Evolutionary conservation across 2,797 vertebrate genomes (phyloP), one percentile per base, ranked within the genome.

Genomic region (Lerista edwardsae): DNA sequence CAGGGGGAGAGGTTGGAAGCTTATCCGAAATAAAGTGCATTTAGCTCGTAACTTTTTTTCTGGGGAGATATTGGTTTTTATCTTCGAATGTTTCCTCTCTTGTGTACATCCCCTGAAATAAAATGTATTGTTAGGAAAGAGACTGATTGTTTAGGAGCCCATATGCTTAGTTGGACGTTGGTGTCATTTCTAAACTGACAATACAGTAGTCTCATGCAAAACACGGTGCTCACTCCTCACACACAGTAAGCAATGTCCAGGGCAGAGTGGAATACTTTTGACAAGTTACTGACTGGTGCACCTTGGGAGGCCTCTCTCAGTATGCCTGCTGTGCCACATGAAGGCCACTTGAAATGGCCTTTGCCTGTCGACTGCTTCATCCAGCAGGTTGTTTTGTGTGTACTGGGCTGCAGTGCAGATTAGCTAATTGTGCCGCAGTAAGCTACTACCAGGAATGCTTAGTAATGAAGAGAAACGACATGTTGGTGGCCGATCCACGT

Each of bases 11-110:
- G 51, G 79, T 93, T 82, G 6, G 67, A 91, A 91, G 80, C 92
- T 89, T 74, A 89, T 91, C 69, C 86, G 77, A 91, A 88, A 87
- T 90, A 92, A 89, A 68, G 71, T 84, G 36, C 34, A 31, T 82
- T 88, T 93, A 64, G 41, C 75, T 91, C 75, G 5, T 1, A 44
- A 65, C 21, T 0, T 39, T 85, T 93, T 76, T 91, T 12, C 34
- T 83, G 61, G 11, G 5, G 55, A 61, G 29, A 79, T 67, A 79
- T 4, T 85, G n/a, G 14, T 8, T 41, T 44, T 88, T 39, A 61
- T 83, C 29, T 67, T 64, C 65, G 68, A 73, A 64, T 51, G 21
- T 51, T 65, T 75, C 55, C 29, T 3, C 31, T 83, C 55, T 75
- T 31, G 27, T 67, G 41, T 67, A 85, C 36, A 73, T 65, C 31